Evolutionary conservation across 2,888 invertebrate species (phyloP).

Genomic region (Diogma glabrata): DNA sequence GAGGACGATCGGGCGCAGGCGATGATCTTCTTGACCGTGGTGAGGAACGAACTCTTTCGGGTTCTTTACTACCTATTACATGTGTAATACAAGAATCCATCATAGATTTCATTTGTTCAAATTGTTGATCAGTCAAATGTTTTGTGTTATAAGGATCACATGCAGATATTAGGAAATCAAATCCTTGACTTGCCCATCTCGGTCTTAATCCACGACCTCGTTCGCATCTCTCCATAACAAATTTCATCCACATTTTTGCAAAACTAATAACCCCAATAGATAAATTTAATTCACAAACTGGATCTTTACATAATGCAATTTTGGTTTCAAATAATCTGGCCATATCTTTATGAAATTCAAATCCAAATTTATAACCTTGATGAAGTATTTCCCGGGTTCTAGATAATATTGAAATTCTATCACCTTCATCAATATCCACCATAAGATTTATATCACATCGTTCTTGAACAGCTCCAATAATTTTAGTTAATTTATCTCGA

Average conservation of each 20-base stretch:
- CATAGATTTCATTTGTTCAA: constrained; percentile 61
- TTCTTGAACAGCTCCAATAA: constrained; percentile 31
- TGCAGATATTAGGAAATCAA: constrained; percentile 75
- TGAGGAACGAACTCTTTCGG: constrained; percentile 34
- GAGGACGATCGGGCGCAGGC: constrained; percentile 30
- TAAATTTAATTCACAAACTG: constrained; percentile 35
- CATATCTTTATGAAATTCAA: constrained; percentile 54
- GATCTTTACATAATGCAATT: constrained; percentile 34
- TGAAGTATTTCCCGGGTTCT: constrained; percentile 65
- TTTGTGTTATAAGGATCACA: constrained; percentile 76
- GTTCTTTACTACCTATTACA: constrained; percentile 58
- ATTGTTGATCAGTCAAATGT: constrained; percentile 63
- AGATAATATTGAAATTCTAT: constrained; percentile 47
- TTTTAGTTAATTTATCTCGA: constrained; percentile 35
- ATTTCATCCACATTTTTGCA: constrained; percentile 80
- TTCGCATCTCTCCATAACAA: constrained; percentile 75
- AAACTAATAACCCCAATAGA: constrained; percentile 53
- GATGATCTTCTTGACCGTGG: constrained; percentile 34
- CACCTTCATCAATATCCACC: constrained; percentile 33
- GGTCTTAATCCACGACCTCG: constrained; percentile 68
- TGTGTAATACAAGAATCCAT: constrained; percentile 83
- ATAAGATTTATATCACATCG: constrained; percentile 30
- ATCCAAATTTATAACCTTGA: constrained; percentile 82
- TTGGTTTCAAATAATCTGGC: constrained; percentile 39
- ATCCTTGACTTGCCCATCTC: constrained; percentile 79